Evolutionary conservation across 2,888 invertebrate species (phyloP), one percentile per base, ranked within the genome.

Genomic region (Rhaphigaster nebulosa): DNA sequence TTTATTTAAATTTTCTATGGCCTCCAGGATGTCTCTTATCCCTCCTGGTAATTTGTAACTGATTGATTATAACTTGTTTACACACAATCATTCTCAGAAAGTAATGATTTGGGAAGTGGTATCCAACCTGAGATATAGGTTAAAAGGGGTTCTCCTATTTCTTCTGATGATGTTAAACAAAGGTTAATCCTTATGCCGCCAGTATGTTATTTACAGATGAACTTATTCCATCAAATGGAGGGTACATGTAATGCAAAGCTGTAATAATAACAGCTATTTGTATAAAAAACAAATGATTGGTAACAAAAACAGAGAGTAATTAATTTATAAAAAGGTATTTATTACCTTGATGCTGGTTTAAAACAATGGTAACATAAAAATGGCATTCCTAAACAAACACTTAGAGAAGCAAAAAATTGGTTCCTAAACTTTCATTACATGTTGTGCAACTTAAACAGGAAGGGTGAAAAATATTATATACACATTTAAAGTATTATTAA

Each of bases 321-420:
- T 23, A 15, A 84, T 41, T 84, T 50, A 84, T 84, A 50, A 89
- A 89, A 89, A 15, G 50, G 65, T 89, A 89, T 89, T 89, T 88
- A 88, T 88, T 88, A 88, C 54, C 54, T 60, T 26, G 41, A 76
- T 76, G 26, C 8, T 88, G 26, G 38, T 65, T 88, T 60, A 88
- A 89, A 89, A 76, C 70, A 89, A 89, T 89, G 89, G 89, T 89
- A 89, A 89, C 89, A 89, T 89, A 89, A 89, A 89, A 89, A 45
- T 89, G 89, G 89, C 89, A 89, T 89, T 89, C 89, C 89, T 89
- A 89, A 87, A 54, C 38, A 89, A 89, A 52, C 76, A 89, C 34
- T 65, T 70, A 89, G 20, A 50, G 45, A 89, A 89, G 70, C 70
- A 76, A 89, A 76, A 45, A 6, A 88, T 88, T 15, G 70, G 38